A percentile compares a stretch with the other conserved stretches of the same genome.
Evolutionary conservation across 2,888 invertebrate genomes (phyloP).

Genomic region (Yponomeuta malinellus): DNA sequence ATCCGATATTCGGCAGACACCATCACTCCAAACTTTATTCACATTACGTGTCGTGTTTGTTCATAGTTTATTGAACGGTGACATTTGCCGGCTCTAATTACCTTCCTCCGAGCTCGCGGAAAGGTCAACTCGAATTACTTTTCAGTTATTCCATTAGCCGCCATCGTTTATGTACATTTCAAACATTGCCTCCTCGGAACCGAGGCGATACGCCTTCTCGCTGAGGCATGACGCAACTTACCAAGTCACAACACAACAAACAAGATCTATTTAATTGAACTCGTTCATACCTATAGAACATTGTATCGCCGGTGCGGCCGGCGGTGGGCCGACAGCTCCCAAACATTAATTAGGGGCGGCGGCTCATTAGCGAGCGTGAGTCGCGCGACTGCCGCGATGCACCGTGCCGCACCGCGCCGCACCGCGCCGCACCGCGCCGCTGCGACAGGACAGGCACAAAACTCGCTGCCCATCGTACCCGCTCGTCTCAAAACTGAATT

Average conservation of each 20-base stretch:
- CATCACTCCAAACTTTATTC: too few relatives aligned
- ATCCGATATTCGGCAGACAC: too few relatives aligned
- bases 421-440: conserved; percentile 16
- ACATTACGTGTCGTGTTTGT: conserved; percentile 14
- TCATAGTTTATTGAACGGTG: conserved; percentile 32
- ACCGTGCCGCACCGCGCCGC: conserved; percentile 25
- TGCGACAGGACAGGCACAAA: conserved; percentile 18
- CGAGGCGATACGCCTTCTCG: too few relatives aligned
- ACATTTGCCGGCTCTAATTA: conserved; percentile 29
- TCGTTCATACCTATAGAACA: background rate
- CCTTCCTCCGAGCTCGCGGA: background rate
- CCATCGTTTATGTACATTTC: conserved; percentile 5
- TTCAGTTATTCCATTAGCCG: background rate
- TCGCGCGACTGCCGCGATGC: conserved; percentile 8
- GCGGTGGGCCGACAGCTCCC: background rate
- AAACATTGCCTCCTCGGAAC: background rate
- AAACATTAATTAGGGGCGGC: background rate
- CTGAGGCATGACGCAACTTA: background rate
- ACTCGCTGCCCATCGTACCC: conserved; percentile 20
- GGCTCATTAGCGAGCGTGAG: background rate
- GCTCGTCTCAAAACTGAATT: background rate
- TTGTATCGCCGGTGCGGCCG: background rate
- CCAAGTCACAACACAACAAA: background rate
- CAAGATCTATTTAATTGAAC: background rate
- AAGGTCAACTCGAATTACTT: conserved; percentile 11